Conservation (phyloP, 2,888 invertebrate species). For the Dolichomitus sp. region DNA sequence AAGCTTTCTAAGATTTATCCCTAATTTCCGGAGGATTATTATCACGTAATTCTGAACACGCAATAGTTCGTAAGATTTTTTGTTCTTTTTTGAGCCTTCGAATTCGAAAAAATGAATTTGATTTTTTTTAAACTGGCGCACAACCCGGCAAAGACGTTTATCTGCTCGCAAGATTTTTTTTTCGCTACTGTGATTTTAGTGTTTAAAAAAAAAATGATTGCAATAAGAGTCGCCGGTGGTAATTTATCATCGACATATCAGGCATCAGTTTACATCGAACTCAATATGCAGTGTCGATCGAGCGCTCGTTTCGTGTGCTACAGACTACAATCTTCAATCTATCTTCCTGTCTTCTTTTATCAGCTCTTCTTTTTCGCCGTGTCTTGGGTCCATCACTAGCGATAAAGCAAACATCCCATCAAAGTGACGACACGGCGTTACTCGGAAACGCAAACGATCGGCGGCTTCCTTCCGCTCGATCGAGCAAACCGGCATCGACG, state of each 20-base stretch:
- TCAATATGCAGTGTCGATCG: constrained; percentile 4
- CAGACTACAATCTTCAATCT: not conserved
- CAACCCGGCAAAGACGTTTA: not conserved
- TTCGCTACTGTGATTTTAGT: not conserved
- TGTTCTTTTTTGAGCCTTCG: constrained; percentile 43
- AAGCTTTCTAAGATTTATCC: constrained; percentile 34
- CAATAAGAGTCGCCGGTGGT: not conserved
- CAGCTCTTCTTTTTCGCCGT: constrained; percentile 33
- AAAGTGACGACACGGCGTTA: constrained; percentile 38
- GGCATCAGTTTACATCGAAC: constrained; percentile 10
- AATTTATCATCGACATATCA: constrained; percentile 15
- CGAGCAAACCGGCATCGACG: constrained; percentile 57
- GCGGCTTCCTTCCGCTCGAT: constrained; percentile 59
- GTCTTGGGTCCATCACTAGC: constrained; percentile 23
- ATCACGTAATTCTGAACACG: constrained; percentile 52
- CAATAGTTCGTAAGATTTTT: constrained; percentile 23
- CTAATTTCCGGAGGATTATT: constrained; percentile 37
- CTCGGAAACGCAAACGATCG: constrained; percentile 24
- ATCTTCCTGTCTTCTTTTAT: constrained; percentile 39
- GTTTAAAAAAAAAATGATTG: not conserved
- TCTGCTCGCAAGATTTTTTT: not conserved
- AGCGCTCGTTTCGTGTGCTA: not conserved
- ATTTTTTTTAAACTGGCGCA: constrained; percentile 40
- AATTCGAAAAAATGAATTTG: constrained; percentile 48
- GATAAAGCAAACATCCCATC: constrained; percentile 55